Conservation (phyloP, 1,140 invertebrate species). For the Aphidius ervi region DNA sequence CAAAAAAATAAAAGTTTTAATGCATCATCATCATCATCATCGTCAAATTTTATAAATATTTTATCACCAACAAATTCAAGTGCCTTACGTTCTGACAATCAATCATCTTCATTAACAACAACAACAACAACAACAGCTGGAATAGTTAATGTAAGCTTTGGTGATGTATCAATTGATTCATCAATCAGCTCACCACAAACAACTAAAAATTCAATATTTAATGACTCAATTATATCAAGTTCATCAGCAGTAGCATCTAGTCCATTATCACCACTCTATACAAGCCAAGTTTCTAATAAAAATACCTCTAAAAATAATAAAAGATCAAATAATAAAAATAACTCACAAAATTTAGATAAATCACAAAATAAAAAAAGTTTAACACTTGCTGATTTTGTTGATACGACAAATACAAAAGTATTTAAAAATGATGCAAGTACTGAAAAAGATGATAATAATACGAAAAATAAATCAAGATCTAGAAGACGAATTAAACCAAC, state of each 20-base stretch:
- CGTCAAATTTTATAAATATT: background rate
- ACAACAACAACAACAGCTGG: background rate
- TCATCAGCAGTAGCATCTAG: slow-evolving; percentile 12
- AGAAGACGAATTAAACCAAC: slow-evolving; percentile 42
- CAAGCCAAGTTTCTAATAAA: background rate
- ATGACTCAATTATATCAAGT: slow-evolving; percentile 8
- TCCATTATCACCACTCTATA: slow-evolving; percentile 28
- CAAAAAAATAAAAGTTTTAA: too few relatives aligned
- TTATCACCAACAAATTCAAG: background rate
- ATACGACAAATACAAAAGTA: slow-evolving; percentile 19
- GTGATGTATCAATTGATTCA: background rate
- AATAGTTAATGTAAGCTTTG: background rate
- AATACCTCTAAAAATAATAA: background rate
- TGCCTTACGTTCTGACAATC: too few relatives aligned
- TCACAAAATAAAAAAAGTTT: slow-evolving; percentile 28
- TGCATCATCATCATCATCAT: too few relatives aligned
- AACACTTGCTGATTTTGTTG: slow-evolving; percentile 38
- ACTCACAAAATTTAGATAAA: slow-evolving; percentile 15
- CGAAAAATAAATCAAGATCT: slow-evolving; percentile 7
- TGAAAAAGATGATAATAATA: slow-evolving; percentile 24
- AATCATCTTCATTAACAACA: background rate
- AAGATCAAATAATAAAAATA: slow-evolving; percentile 21
- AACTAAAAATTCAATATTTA: background rate
- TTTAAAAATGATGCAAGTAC: slow-evolving; percentile 27
- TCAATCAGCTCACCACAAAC: background rate